phyloP scores from a whole-genome alignment of 2,888 invertebrate genomes.

The Minunthozetes semirufus region DNA sequence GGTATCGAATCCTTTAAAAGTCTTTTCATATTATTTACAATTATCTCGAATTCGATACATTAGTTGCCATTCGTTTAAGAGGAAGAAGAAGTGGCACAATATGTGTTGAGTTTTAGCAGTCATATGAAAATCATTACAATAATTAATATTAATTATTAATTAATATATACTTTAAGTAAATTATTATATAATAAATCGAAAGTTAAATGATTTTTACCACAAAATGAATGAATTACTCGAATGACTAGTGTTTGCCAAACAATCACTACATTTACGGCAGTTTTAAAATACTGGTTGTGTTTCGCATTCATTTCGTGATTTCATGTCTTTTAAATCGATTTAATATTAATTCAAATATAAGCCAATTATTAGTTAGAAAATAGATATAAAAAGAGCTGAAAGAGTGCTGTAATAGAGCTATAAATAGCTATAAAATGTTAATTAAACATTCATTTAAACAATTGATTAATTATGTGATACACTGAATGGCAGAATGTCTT shows the following conservation, averaged over 20 bases:
- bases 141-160: constrained; percentile 6
- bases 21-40: not conserved
- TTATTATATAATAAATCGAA: constrained; percentile 3
- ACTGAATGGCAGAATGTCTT: not conserved
- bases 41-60: not conserved
- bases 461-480: not conserved
- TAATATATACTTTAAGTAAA: not conserved
- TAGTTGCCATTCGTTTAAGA: constrained; percentile 1
- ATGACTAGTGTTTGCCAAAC: constrained; percentile 30
- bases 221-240: constrained; percentile 18
- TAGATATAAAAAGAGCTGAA: not conserved
- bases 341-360: not conserved
- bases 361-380: not conserved
- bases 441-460: not conserved
- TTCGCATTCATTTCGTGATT: not conserved
- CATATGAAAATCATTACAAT: not conserved
- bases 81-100: constrained; percentile 13
- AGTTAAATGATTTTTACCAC: not conserved
- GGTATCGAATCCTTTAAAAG: not conserved
- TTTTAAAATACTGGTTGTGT: constrained; percentile 24
- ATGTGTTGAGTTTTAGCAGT: not conserved
- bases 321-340: not conserved
- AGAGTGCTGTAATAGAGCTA: no score
- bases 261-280: constrained; percentile 20
- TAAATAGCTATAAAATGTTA: no score